These are phyloP conservation scores for Asteroscopus sphinx DNA, from an alignment of 2,888 invertebrate genomes.

Conservation along the genomic window DNA sequence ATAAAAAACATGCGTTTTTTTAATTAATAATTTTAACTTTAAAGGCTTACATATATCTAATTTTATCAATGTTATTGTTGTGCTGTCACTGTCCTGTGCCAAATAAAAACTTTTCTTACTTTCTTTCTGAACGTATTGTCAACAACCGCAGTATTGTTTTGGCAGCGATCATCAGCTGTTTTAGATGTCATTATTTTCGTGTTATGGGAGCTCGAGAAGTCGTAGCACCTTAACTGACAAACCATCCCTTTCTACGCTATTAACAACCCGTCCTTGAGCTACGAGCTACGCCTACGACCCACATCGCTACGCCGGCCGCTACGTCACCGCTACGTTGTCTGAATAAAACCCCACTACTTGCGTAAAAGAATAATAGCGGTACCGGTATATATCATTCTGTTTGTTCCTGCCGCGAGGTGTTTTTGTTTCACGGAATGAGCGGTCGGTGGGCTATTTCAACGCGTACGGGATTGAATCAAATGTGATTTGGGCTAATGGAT, in stretches of 20 bases:
- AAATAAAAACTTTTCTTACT: background rate
- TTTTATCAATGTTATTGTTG: too few relatives aligned
- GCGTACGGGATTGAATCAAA: constrained; percentile 17
- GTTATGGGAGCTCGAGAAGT: too few relatives aligned
- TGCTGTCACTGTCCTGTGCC: too few relatives aligned
- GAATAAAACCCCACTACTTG: constrained; percentile 8
- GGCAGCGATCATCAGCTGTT: constrained; percentile 9
- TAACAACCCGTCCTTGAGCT: constrained; percentile 9
- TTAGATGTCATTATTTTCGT: background rate
- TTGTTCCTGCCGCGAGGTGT: constrained; percentile 9
- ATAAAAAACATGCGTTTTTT: too few relatives aligned
- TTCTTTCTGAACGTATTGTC: constrained; percentile 1
- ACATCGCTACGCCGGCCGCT: constrained; percentile 23
- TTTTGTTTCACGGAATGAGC: constrained; percentile 14
- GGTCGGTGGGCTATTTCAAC: constrained; percentile 7
- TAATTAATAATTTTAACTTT: too few relatives aligned
- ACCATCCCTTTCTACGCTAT: background rate
- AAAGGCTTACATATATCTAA: too few relatives aligned
- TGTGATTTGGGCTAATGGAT: constrained; percentile 24
- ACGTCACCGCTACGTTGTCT: constrained; percentile 8
- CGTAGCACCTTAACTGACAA: background rate
- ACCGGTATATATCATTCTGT: constrained; percentile 7
- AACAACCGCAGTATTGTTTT: constrained; percentile 8
- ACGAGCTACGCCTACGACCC: constrained; percentile 13
- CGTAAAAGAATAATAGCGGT: constrained; percentile 10